Base-by-base conservation (phyloP, 2,113 vertebrate genomes). In the Engystomops pustulosus region DNA sequence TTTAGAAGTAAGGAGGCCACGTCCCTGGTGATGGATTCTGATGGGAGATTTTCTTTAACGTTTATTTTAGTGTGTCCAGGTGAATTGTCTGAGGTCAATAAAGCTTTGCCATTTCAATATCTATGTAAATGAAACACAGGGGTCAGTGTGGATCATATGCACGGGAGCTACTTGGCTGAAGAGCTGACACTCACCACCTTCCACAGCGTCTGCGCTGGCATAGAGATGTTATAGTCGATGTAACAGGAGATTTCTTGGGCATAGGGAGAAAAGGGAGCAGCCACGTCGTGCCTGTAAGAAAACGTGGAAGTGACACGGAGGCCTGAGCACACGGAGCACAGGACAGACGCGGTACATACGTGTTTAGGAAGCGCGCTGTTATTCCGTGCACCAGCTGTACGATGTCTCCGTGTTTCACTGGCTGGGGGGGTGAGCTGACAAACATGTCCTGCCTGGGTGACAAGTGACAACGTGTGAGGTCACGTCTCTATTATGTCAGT, bases 171-270 rank as follows among this genome's bases (percentile, higher is more conserved):
- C 9, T 72, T 6, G 69, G n/a, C 32, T 38, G 60, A 67, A 9
- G 20, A 49, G 45, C 47, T 23, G 27, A 38, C 38, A 86, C 94
- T 95, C 89, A 99, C 98, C 96, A 99, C 95, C 87, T 93, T 95
- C 98, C 98, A 99, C n/a, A 99, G 95, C 89, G 95, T 98, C 93
- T 99, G 98, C 1, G 94, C 90, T 0, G 95, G 92, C 98, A 99
- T 98, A 84, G 97, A 99, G 44, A 99, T 91, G 60, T 99, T 99
- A 86, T 99, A 98, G 91, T 99, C 95, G 0, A 99, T 88, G 79
- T 99, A 99, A 71, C 96, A 97, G 41, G 98, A 97, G 20, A 99
- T 94, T 86, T 99, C 98, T 88, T 99, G 98, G 1, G 95, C 90
- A 0, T 97, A 96, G 41, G 98, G 97, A 79, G 94, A 98, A 89